phyloP scores from a whole-genome alignment of 2,113 vertebrate genomes.

The Setophaga coronata region DNA sequence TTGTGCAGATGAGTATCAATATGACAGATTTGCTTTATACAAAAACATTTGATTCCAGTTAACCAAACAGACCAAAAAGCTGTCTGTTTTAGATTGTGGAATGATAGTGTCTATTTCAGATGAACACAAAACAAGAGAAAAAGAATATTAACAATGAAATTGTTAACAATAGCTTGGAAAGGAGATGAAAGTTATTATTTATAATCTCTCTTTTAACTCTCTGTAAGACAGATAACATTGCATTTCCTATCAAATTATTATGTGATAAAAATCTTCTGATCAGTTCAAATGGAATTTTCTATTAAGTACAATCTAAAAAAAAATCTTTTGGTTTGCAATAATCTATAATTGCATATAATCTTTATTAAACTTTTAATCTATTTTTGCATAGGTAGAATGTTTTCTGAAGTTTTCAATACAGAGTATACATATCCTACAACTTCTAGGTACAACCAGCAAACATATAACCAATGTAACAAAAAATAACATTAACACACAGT shows the following conservation, averaged over 20 bases:
- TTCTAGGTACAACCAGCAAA: neutral
- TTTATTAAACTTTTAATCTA: neutral
- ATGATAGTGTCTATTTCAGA: neutral
- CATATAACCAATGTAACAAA: neutral
- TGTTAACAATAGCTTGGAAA: neutral
- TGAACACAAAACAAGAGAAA: neutral
- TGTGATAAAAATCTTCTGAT: neutral
- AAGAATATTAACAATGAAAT: neutral
- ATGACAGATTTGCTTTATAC: neutral
- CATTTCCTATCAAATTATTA: neutral
- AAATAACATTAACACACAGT: neutral
- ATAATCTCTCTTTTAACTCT: neutral
- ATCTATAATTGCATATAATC: neutral
- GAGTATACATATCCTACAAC: neutral
- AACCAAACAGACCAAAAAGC: neutral
- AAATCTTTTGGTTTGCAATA: neutral
- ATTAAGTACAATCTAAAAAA: neutral
- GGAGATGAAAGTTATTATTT: neutral
- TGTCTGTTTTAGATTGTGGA: neutral
- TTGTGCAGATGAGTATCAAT: neutral
- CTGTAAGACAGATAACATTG: neutral
- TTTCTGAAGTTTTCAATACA: neutral
- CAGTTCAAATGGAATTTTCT: neutral
- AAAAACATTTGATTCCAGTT: neutral
- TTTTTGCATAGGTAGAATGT: neutral